Conservation (phyloP, 2,113 vertebrate species). For the Sterna hirundo region DNA sequence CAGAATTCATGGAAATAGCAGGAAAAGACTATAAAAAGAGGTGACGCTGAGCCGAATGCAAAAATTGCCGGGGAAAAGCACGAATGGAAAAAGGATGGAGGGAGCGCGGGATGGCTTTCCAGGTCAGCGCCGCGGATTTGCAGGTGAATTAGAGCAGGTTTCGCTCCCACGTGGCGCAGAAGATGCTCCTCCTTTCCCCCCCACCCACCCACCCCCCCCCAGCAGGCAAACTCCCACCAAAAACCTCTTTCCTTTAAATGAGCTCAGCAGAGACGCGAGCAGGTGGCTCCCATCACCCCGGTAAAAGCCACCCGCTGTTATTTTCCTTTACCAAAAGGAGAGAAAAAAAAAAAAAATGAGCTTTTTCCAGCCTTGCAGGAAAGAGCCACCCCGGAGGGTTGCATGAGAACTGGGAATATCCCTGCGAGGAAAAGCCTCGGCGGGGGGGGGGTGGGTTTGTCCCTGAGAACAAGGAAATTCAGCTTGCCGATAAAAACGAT, state of each 20-base stretch:
- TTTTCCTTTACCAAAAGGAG: background rate
- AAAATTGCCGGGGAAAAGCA: background rate
- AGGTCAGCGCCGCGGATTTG: background rate
- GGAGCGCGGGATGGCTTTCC: background rate
- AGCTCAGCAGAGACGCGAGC: background rate
- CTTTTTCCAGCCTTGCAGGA: background rate
- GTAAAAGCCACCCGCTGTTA: fast-evolving
- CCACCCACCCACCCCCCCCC: too few species aligned
- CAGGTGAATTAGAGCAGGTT: background rate
- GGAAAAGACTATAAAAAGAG: background rate
- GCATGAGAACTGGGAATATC: background rate
- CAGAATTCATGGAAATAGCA: background rate
- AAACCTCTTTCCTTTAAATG: background rate
- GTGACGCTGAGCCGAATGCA: background rate
- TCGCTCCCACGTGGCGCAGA: background rate
- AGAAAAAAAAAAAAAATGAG: background rate
- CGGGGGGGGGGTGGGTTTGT: too few species aligned
- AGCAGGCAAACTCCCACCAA: background rate
- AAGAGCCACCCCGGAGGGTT: fast-evolving
- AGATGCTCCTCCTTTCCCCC: background rate
- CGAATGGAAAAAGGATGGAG: fast-evolving
- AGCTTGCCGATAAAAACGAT: background rate
- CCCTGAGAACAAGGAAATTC: background rate
- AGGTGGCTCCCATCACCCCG: background rate
- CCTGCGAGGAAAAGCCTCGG: background rate